phyloP scores from a whole-genome alignment of 2,797 vertebrate genomes.

The Petrocephalus sullivani region DNA sequence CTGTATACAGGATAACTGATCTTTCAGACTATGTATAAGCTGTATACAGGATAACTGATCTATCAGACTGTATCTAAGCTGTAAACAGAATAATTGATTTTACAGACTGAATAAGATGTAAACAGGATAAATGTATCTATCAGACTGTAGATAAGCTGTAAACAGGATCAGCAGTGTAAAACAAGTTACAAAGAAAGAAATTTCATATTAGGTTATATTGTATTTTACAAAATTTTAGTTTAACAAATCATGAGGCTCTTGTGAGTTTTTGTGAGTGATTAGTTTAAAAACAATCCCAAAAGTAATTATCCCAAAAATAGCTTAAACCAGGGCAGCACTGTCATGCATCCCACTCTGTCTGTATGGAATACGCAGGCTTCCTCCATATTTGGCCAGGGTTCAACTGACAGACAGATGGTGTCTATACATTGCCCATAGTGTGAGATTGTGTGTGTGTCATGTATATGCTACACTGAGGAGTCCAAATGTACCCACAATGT shows the following conservation, averaged over 20 bases:
- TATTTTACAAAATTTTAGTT: background rate
- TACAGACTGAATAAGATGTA: background rate
- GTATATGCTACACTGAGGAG: background rate
- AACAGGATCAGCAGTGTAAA: background rate
- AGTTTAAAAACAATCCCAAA: background rate
- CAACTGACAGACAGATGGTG: background rate
- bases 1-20: background rate
- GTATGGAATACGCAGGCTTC: no score
- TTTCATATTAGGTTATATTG: background rate
- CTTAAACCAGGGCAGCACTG: background rate
- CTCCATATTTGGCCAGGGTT: background rate
- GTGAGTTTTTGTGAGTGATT: background rate
- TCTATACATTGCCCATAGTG: background rate
- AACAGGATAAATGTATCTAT: background rate
- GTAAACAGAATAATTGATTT: background rate
- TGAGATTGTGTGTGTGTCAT: background rate
- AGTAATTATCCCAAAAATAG: background rate
- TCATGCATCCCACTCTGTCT: background rate
- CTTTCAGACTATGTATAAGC: background rate
- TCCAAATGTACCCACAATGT: no score
- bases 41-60: background rate
- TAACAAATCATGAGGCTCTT: background rate
- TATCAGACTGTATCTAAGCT: background rate
- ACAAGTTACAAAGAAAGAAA: background rate
- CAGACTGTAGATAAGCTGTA: background rate